Evolutionary conservation across 2,888 invertebrate species (phyloP).

Genomic region (Homarus gammarus): DNA sequence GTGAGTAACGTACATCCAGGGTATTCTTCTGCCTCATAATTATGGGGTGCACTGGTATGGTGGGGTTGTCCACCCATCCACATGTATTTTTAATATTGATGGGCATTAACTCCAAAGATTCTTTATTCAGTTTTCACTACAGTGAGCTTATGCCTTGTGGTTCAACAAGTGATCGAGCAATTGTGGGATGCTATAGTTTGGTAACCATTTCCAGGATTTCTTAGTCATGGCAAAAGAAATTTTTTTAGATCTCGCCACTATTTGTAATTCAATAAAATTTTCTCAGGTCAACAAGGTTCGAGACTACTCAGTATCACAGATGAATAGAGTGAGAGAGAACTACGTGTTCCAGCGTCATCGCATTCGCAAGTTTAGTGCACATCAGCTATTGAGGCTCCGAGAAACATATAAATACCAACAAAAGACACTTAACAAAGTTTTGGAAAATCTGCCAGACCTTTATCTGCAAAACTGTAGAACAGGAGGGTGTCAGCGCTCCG

Average conservation of each 20-base stretch:
- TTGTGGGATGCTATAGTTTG: no score
- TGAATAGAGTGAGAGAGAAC: constrained; percentile 96
- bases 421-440: constrained; percentile 94
- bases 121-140: no score
- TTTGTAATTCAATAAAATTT: constrained; percentile 72
- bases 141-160: no score
- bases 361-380: constrained; percentile 95
- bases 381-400: constrained; percentile 91
- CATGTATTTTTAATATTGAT: no score
- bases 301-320: constrained; percentile 93
- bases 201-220: no score
- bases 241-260: no score
- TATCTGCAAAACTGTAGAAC: constrained; percentile 96
- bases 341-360: constrained; percentile 97
- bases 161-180: no score
- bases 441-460: constrained; percentile 93
- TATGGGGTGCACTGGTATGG: no score
- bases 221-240: no score
- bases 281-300: constrained; percentile 91
- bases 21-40: neutral
- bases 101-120: no score
- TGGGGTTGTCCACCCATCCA: no score
- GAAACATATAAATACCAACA: constrained; percentile 98
- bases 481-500: constrained; percentile 86
- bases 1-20: constrained; percentile 80